Base-by-base conservation (phyloP, 2,888 invertebrate species). In the Strigamia maritima region DNA sequence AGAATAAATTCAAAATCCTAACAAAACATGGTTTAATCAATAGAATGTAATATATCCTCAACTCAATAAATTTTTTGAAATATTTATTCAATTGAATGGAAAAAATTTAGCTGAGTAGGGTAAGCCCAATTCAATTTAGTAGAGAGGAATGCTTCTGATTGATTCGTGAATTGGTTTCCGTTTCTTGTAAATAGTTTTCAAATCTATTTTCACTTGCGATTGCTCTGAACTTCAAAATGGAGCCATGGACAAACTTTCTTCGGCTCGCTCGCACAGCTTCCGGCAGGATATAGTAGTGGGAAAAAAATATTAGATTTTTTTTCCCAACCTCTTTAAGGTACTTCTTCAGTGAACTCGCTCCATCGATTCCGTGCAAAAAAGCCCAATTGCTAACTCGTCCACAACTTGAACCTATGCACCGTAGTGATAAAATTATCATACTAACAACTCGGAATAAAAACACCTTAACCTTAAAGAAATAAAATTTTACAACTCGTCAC, bases 281-380 rank as follows among this genome's bases (percentile, higher is more conserved):
- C 49, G 49, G 49, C 49, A 49, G 49, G 49, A 49, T 49, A 49
- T 49, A 10, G 49, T n/a, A 31, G 31, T 49, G n/a, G 49, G n/a
- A 49, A 49, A 49, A 49, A 49, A 49, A 49, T 49, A 49, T 49
- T 49, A 49, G 49, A 49, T 49, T 49, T 49, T 49, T 49, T 49
- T 49, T 49, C 8, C n/a, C 10, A n/a, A n/a, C n/a, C 2, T n/a
- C 49, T 49, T 49, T 49, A 49, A 49, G 49, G 10, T 49, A 49
- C 49, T 49, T 49, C 49, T 49, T 49, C 8, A 10, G 49, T 49
- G 49, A 49, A 2, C 49, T 49, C 49, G 49, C 49, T 6, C n/a
- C 49, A 49, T 49, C 49, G 49, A 49, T 49, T 49, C 49, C 16
- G 10, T 49, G 10, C 49, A 31, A 49, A 40, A 49, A 49, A 49